These are phyloP conservation scores for Megaptera novaeangliae DNA, from an alignment of 2,113 vertebrate genomes.

Conservation along the genomic window DNA sequence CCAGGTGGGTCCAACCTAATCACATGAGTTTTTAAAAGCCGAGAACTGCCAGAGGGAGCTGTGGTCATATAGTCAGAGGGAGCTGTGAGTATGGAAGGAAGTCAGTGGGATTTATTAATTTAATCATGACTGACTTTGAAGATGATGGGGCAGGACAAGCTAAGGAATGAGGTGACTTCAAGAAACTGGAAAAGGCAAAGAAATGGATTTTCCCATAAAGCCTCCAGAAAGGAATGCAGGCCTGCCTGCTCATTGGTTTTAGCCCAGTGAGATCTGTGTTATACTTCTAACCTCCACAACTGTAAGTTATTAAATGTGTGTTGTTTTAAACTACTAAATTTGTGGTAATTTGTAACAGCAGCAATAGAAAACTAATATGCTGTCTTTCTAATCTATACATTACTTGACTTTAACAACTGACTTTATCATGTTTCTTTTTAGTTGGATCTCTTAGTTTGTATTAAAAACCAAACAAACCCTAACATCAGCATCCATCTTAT, in stretches of 20 bases:
- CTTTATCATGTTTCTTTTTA: background rate
- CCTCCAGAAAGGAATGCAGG: background rate
- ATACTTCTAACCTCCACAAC: background rate
- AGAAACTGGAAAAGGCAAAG: background rate
- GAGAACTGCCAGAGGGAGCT: background rate
- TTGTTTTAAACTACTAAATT: background rate
- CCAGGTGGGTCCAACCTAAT: background rate
- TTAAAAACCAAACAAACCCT: background rate
- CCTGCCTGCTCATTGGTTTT: background rate
- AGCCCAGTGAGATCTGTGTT: background rate
- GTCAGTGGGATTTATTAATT: background rate
- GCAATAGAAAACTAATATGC: background rate
- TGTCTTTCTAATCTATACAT: background rate
- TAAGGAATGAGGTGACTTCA: background rate
- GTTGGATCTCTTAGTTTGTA: background rate
- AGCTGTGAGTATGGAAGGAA: background rate
- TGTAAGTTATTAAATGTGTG: background rate
- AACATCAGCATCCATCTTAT: background rate
- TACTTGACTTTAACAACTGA: background rate
- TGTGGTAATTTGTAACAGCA: background rate
- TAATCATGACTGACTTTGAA: background rate
- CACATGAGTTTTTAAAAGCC: background rate
- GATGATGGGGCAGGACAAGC: background rate
- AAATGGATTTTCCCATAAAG: background rate
- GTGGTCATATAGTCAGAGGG: background rate